phyloP scores from a whole-genome alignment of 2,888 invertebrate genomes.

The Trypoxylon attenuatum region DNA sequence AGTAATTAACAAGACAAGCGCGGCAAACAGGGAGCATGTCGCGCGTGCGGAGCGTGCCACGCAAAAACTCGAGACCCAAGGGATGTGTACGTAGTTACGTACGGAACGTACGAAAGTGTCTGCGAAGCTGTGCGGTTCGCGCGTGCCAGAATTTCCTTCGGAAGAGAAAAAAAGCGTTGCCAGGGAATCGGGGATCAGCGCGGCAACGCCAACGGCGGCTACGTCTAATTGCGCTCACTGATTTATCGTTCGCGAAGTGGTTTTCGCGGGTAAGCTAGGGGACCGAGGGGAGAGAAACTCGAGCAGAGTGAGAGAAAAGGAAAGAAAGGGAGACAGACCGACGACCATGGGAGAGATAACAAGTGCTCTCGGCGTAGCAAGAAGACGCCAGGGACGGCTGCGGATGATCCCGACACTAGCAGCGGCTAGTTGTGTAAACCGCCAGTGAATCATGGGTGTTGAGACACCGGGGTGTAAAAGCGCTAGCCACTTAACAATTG shows the following conservation, averaged over 20 bases:
- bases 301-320: neutral
- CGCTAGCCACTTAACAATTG: conserved; percentile 60
- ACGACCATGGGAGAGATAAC: neutral
- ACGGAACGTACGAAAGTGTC: neutral
- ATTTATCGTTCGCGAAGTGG: conserved; percentile 52
- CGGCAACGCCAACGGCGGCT: too few relatives aligned
- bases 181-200: neutral
- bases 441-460: conserved; percentile 50
- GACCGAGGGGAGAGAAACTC: conserved; percentile 27
- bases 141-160: neutral
- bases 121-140: neutral
- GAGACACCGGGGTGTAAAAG: conserved; percentile 45
- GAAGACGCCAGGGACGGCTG: neutral
- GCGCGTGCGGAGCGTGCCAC: neutral
- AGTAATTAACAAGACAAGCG: neutral
- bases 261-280: conserved; percentile 31
- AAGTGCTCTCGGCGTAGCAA: neutral
- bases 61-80: neutral
- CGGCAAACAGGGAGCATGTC: neutral
- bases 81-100: too few relatives aligned
- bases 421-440: conserved; percentile 19
- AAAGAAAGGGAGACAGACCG: neutral
- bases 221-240: conserved; percentile 51
- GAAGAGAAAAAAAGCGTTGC: neutral
- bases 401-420: neutral